Evolutionary conservation across 2,888 invertebrate genomes (phyloP).

Genomic region (Willowsia nigromaculata): DNA sequence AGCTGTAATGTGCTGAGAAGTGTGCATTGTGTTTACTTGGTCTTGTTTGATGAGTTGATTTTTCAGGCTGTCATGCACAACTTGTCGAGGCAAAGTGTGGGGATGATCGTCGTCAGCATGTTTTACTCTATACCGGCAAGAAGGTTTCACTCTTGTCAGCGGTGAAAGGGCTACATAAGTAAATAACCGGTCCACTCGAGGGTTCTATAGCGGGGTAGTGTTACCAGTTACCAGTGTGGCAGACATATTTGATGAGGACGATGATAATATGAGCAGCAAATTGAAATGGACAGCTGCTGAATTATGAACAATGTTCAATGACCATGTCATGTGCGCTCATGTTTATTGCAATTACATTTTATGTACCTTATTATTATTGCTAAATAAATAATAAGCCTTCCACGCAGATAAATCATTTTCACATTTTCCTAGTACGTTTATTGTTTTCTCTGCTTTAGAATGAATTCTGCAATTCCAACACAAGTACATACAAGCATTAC

Average conservation of each 20-base stretch:
- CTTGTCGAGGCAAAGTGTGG: not conserved
- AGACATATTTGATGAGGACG: not conserved
- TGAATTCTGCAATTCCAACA: not conserved
- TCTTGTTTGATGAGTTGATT: slow-evolving; percentile 65
- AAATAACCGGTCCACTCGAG: slow-evolving; percentile 27
- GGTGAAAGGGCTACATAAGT: slow-evolving; percentile 36
- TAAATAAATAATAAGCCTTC: slow-evolving; percentile 22
- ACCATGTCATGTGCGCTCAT: slow-evolving; percentile 35
- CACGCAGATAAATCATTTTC: not conserved
- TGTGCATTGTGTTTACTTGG: not conserved
- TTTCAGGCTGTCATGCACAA: slow-evolving; percentile 21
- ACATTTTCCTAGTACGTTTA: too few relatives aligned
- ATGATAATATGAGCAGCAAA: slow-evolving; percentile 54
- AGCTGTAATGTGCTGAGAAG: slow-evolving; percentile 1
- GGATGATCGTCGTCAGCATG: not conserved
- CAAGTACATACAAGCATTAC: not conserved
- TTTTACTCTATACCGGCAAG: not conserved
- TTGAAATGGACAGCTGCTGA: slow-evolving; percentile 63
- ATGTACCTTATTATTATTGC: slow-evolving; percentile 24
- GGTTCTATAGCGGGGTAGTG: not conserved
- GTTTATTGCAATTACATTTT: slow-evolving; percentile 37
- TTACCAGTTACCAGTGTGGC: not conserved
- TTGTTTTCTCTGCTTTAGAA: too few relatives aligned
- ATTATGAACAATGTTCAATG: slow-evolving; percentile 58
- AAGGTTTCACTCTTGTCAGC: not conserved